phyloP scores from a whole-genome alignment of 2,888 invertebrate genomes.

The Lysandra coridon region DNA sequence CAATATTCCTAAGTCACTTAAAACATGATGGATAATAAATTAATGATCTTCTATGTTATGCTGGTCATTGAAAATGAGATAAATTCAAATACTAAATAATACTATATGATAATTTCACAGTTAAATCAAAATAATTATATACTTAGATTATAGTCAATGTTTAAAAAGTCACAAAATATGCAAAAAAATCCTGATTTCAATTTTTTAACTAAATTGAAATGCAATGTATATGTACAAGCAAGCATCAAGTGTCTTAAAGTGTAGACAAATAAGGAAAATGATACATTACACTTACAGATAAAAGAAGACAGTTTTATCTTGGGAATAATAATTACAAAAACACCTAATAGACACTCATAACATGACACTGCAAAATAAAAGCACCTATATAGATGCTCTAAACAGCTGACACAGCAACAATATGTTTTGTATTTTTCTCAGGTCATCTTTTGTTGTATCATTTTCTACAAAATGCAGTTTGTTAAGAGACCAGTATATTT shows the following conservation, averaged over 20 bases:
- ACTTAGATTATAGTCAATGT: neutral
- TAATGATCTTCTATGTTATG: constrained; percentile 23
- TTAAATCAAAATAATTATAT: neutral
- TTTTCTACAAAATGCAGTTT: neutral
- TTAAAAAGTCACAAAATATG: neutral
- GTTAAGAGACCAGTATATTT: neutral
- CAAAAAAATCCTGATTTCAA: neutral
- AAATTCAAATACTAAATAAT: constrained; percentile 23
- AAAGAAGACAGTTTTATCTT: neutral
- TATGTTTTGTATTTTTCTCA: neutral
- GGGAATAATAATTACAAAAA: neutral
- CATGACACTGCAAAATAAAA: too few species aligned
- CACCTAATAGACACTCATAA: neutral
- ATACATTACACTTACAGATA: neutral
- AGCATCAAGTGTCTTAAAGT: neutral
- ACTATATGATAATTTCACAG: neutral
- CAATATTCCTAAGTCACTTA: constrained; percentile 37
- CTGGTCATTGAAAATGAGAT: neutral
- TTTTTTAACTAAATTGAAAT: neutral
- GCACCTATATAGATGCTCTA: neutral
- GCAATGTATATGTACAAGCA: neutral
- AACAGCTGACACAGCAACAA: neutral
- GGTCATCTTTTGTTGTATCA: neutral
- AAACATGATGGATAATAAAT: constrained; percentile 43
- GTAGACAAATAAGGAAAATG: neutral